These are phyloP conservation scores for Alloplasta piceator DNA, from an alignment of 2,888 invertebrate genomes.

Conservation along the genomic window DNA sequence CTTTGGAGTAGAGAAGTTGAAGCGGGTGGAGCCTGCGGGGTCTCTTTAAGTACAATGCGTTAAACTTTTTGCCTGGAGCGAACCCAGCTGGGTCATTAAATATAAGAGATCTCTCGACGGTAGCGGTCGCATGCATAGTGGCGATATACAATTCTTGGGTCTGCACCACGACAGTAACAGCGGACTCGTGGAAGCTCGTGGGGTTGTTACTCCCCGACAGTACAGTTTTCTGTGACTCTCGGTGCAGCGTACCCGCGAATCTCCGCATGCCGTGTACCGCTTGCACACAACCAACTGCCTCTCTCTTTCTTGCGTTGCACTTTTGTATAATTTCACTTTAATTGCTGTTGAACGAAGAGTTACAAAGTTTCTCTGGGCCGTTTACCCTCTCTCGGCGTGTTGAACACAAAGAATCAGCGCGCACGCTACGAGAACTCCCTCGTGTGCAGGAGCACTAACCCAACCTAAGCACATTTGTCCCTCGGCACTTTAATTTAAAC, in stretches of 20 bases:
- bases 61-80: conserved; percentile 73
- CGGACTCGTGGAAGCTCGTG: conserved; percentile 38
- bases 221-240: conserved; percentile 61
- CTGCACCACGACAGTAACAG: conserved; percentile 11
- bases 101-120: conserved; percentile 75
- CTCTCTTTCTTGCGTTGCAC: conserved; percentile 59
- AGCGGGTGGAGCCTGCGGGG: conserved; percentile 19
- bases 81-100: conserved; percentile 78
- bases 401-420: conserved; percentile 23
- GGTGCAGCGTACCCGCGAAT: conserved; percentile 47
- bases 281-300: conserved; percentile 29
- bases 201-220: conserved; percentile 62
- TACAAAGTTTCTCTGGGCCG: conserved; percentile 72
- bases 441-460: conserved; percentile 47
- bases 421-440: conserved; percentile 38
- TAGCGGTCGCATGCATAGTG: conserved; percentile 38
- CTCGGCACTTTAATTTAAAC: conserved; percentile 37
- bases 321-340: conserved; percentile 81
- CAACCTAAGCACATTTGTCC: conserved; percentile 46
- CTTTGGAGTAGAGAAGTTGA: conserved; percentile 29
- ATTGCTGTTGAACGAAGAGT: conserved; percentile 77
- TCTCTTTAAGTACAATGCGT: conserved; percentile 76
- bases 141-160: conserved; percentile 48
- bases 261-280: conserved; percentile 43
- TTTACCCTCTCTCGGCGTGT: conserved; percentile 59